Conservation (phyloP, 2,113 vertebrate species). For the Manacus vitellinus region DNA sequence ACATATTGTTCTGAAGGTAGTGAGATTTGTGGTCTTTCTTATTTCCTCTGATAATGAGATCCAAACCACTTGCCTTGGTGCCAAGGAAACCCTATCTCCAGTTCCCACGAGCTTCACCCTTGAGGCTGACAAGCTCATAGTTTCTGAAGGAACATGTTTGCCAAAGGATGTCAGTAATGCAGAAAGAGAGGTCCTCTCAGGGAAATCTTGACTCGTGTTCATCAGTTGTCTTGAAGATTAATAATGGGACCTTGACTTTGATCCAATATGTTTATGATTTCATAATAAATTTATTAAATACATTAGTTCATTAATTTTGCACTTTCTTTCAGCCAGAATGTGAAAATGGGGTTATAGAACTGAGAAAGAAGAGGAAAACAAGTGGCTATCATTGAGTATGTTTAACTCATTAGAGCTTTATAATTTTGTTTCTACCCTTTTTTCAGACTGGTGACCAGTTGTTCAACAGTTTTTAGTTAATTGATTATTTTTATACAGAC, state of each 20-base stretch:
- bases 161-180: neutral
- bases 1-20: neutral
- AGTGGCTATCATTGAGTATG: neutral
- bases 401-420: neutral
- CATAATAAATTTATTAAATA: neutral
- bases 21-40: neutral
- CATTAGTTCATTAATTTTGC: neutral
- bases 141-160: neutral
- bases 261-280: neutral
- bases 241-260: neutral
- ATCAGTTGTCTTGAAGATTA: neutral
- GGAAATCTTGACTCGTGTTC: neutral
- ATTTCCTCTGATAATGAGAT: neutral
- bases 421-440: neutral
- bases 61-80: neutral
- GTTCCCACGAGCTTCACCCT: neutral
- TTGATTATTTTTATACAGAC: neutral
- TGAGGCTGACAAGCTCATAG: conserved; percentile 8
- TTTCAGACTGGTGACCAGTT: neutral
- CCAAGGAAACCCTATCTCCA: neutral
- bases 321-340: neutral
- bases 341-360: neutral
- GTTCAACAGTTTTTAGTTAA: neutral
- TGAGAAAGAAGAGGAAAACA: neutral
- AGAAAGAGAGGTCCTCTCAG: neutral